These are phyloP conservation scores for Aspiorhynchus laticeps DNA, from an alignment of 2,113 vertebrate species.

Conservation along the genomic window DNA sequence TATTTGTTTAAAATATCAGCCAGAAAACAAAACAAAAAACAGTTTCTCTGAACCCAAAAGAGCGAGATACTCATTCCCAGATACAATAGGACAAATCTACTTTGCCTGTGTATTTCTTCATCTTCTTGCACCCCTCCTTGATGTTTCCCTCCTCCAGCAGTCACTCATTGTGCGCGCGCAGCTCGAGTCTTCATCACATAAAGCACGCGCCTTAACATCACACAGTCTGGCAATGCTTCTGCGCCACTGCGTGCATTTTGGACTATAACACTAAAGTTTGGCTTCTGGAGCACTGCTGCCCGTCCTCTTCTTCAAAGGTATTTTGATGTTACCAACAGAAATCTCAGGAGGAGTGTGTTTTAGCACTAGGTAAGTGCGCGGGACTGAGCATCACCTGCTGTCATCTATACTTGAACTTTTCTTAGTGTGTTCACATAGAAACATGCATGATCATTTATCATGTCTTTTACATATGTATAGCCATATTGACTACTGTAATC, in stretches of 20 bases:
- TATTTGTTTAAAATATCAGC: neutral
- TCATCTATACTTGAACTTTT: slow-evolving; percentile 9
- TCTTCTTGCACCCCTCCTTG: slow-evolving; percentile 57
- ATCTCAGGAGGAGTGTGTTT: slow-evolving; percentile 79
- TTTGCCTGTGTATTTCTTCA: neutral
- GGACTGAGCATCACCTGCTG: slow-evolving; percentile 22
- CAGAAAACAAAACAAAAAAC: neutral
- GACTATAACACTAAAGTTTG: slow-evolving; percentile 58
- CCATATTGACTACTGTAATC: neutral
- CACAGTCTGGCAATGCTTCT: slow-evolving; percentile 62
- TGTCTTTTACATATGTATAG: neutral
- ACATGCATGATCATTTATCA: neutral
- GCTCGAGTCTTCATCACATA: slow-evolving; percentile 62
- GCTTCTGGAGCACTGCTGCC: slow-evolving; percentile 40
- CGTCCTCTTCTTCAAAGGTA: slow-evolving; percentile 56
- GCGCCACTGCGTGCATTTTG: slow-evolving; percentile 59
- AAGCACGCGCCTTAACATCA: slow-evolving; percentile 66
- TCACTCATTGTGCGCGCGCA: slow-evolving; percentile 66
- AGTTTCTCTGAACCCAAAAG: neutral
- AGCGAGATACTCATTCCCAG: neutral
- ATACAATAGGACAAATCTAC: slow-evolving; percentile 48
- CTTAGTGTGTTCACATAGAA: neutral
- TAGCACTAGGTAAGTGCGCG: slow-evolving; percentile 74
- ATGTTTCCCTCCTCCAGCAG: slow-evolving; percentile 69
- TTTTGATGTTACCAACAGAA: slow-evolving; percentile 82